Evolutionary conservation across 1,140 invertebrate genomes (phyloP).

Genomic region (Penaeus japonicus): DNA sequence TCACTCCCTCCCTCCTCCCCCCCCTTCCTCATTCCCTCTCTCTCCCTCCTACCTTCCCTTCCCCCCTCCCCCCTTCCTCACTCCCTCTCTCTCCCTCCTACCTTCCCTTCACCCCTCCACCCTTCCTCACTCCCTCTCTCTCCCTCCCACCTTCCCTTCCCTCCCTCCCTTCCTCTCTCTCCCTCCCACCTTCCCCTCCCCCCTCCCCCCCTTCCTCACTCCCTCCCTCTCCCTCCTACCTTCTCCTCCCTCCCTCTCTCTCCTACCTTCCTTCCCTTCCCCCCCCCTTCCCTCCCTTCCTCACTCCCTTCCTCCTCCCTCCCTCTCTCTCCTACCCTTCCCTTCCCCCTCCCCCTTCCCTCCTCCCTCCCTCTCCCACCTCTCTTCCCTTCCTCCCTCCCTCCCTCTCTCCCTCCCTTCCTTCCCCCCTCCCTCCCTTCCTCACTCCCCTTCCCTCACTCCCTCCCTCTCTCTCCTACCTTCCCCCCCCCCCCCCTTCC

Average conservation of each 20-base stretch:
- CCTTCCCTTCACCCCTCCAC: background rate
- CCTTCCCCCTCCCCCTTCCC: background rate
- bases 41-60: background rate
- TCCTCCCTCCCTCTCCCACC: background rate
- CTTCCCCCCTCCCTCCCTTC: background rate
- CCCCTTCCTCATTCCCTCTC: background rate
- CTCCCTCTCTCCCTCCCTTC: background rate
- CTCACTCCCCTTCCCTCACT: background rate
- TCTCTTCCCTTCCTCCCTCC: background rate
- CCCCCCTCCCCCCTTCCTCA: background rate
- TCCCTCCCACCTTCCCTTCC: background rate
- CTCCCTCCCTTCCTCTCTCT: background rate
- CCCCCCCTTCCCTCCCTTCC: background rate
- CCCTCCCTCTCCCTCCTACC: background rate
- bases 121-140: background rate
- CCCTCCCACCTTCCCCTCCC: background rate
- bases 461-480: background rate
- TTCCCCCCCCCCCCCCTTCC: too few relatives aligned
- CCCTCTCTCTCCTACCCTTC: background rate
- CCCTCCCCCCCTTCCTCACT: background rate
- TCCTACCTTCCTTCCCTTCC: background rate
- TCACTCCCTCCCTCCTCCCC: background rate
- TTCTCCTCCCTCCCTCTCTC: background rate
- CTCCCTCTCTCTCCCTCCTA: background rate
- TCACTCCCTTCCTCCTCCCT: background rate